Base-by-base conservation (phyloP, 1,140 invertebrate genomes). In the Drosophila lini region DNA sequence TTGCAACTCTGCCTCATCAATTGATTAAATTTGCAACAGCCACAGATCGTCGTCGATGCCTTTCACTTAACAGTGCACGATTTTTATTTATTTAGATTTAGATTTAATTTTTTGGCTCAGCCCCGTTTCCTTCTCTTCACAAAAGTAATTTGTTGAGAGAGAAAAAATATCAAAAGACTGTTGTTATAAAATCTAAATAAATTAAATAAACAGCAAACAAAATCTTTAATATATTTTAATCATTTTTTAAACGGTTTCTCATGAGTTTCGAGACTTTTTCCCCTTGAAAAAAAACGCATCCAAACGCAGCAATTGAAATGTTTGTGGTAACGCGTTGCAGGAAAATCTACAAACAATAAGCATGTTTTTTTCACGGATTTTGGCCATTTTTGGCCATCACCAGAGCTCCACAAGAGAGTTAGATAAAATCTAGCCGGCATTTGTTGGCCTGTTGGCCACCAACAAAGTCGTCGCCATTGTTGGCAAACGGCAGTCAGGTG, bases 71-170 rank as follows among this genome's bases (percentile, higher is more conserved):
- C 67, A 74, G 84, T 62, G 84, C 83, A 88, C 83, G 83, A 88
- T 88, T 88, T 88, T 88, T 88, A 89, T 88, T 88, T 88, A 88
- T 88, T 88, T 89, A 88, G 83, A 88, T 88, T 88, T 86, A 86
- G 83, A 86, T 88, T 88, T 88, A 88, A 78, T 85, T 83, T 81
- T 38, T 48, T 53, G 2, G 32, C 63, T 44, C 61, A 47, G 47
- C 48, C 10, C 10, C 47, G 34, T 45, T 65, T 44, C 28, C 52
- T 59, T n/a, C 41, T 61, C 38, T 7, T 38, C 19, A 19, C 32
- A 19, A 36, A 15, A 15, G 65, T 60, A 84, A 80, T 69, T 84
- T 80, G 59, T 64, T 48, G n/a, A 32, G 19, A 38, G 36, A 22
- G 16, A 65, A 50, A 64, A 50, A 50, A 31, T 50, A 48, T 10